Evolutionary conservation across 2,888 invertebrate species (phyloP).

Genomic region (Torymus texanus): DNA sequence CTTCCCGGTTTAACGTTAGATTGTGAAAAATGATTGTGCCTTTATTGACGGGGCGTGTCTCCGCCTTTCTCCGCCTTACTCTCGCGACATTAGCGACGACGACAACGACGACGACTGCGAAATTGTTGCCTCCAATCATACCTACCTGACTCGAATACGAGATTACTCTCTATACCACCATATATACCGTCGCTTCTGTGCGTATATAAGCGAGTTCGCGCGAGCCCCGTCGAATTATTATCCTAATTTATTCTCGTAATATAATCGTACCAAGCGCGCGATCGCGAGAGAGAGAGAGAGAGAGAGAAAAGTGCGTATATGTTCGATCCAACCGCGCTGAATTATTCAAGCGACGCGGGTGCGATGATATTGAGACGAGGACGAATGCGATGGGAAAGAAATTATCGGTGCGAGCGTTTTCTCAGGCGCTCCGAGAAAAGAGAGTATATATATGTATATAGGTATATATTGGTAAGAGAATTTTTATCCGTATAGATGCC

Average conservation of each 20-base stretch:
- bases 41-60: conserved; percentile 64
- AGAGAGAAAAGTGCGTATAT: background rate
- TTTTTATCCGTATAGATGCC: conserved; percentile 8
- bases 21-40: conserved; percentile 70
- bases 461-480: background rate
- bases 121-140: conserved; percentile 68
- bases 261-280: conserved; percentile 30
- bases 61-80: conserved; percentile 4
- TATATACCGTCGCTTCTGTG: too few species aligned
- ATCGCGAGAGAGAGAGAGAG: background rate
- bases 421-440: background rate
- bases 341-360: conserved; percentile 45
- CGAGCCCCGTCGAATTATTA: conserved; percentile 46
- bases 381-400: conserved; percentile 53
- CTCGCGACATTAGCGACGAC: conserved; percentile 34
- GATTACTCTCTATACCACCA: conserved; percentile 43
- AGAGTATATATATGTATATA: background rate
- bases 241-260: conserved; percentile 54
- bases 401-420: conserved; percentile 35
- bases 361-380: conserved; percentile 51
- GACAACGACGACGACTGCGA: conserved; percentile 65
- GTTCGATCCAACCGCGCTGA: conserved; percentile 26
- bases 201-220: background rate
- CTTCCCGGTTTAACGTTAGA: conserved; percentile 59
- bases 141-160: conserved; percentile 66